phyloP scores from a whole-genome alignment of 2,888 invertebrate genomes.

The Drosophila testacea region DNA sequence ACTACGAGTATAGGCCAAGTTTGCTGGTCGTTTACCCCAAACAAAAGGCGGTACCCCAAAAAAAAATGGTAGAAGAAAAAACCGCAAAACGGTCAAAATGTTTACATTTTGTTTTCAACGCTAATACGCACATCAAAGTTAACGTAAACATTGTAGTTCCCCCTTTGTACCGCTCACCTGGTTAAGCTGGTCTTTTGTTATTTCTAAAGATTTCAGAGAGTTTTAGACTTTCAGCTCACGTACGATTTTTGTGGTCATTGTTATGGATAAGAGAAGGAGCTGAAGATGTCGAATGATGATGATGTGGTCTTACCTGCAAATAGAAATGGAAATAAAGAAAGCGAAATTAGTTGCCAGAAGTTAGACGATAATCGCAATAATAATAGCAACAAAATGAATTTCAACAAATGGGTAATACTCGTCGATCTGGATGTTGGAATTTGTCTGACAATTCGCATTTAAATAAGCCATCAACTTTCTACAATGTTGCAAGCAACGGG shows the following conservation, averaged over 20 bases:
- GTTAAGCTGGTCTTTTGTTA: conserved; percentile 3
- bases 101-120: conserved; percentile 69
- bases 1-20: conserved; percentile 20
- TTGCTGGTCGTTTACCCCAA: conserved; percentile 39
- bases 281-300: background rate
- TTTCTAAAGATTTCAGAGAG: conserved; percentile 25
- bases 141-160: conserved; percentile 6
- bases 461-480: conserved; percentile 64
- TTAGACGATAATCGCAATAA: conserved; percentile 38
- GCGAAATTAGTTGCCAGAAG: conserved; percentile 53
- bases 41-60: conserved; percentile 30
- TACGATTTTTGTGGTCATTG: conserved; percentile 61
- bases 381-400: conserved; percentile 29
- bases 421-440: background rate
- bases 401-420: conserved; percentile 16
- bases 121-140: conserved; percentile 64
- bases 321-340: conserved; percentile 45
- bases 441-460: conserved; percentile 51
- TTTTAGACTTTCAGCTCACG: conserved; percentile 57
- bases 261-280: conserved; percentile 16
- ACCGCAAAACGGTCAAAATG: conserved; percentile 69
- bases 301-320: conserved; percentile 61
- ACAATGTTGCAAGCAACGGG: conserved; percentile 26
- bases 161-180: too few species aligned
- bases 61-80: conserved; percentile 3